Conservation (phyloP, 2,113 vertebrate species). For the Corvus hawaiiensis region DNA sequence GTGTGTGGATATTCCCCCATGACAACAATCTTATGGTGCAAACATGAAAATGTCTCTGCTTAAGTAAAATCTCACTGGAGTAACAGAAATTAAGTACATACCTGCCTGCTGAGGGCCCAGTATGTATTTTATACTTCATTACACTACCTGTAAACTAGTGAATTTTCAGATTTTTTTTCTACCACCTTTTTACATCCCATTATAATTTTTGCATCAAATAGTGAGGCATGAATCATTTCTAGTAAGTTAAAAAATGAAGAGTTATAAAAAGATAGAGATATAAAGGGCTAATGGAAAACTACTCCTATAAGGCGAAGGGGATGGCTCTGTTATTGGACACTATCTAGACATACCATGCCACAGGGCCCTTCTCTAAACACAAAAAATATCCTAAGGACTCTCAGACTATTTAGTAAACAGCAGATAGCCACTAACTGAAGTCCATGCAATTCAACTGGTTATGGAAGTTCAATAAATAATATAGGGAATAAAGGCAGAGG, state of each 20-base stretch:
- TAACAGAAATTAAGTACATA: not conserved
- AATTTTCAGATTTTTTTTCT: not conserved
- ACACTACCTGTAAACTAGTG: not conserved
- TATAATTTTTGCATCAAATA: not conserved
- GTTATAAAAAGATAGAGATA: not conserved
- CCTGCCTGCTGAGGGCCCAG: not conserved
- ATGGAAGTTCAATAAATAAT: not conserved
- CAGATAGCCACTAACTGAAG: not conserved
- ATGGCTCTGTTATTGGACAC: not conserved
- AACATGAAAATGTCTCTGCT: not conserved
- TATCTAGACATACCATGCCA: not conserved
- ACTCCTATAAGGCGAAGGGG: not conserved
- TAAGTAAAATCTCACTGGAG: not conserved
- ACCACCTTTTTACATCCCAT: not conserved
- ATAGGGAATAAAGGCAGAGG: not conserved
- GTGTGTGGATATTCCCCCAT: not conserved
- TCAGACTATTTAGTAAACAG: not conserved
- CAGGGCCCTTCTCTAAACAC: not conserved
- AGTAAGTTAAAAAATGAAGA: not conserved
- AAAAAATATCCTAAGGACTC: not conserved
- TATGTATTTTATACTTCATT: not conserved
- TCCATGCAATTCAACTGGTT: not conserved
- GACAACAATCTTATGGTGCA: not conserved
- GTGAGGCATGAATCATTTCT: not conserved
- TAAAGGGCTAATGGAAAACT: not conserved